Conservation (phyloP, 2,797 vertebrate genomes). For the Orientallactaga sibirica region DNA sequence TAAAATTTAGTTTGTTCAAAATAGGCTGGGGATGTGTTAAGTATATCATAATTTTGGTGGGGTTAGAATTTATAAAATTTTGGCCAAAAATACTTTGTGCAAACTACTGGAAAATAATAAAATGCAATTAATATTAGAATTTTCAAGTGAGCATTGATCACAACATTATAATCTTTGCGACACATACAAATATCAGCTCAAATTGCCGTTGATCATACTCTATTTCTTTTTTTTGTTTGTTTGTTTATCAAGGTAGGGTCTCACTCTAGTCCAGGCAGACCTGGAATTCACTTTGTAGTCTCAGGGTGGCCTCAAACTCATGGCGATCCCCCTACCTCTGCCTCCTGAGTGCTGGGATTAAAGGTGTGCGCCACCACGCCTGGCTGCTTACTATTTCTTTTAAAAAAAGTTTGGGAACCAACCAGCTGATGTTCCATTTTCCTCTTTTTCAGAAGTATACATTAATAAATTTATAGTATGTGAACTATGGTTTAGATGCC, state of each 20-base stretch:
- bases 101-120: constrained; percentile 57
- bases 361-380: no score
- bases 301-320: no score
- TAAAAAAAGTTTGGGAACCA: constrained; percentile 27
- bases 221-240: background rate
- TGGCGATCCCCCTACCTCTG: no score
- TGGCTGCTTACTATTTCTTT: background rate
- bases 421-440: constrained; percentile 34
- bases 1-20: constrained; percentile 29
- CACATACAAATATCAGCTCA: background rate
- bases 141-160: background rate
- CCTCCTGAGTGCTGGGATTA: no score
- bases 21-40: background rate
- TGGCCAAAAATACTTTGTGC: background rate
- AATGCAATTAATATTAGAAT: background rate
- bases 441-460: constrained; percentile 37
- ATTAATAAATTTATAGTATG: constrained; percentile 40
- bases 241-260: no score
- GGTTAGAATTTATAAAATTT: background rate
- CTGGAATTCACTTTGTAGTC: no score
- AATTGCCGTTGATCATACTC: background rate
- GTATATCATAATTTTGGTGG: background rate
- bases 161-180: background rate
- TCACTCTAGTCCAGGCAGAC: no score
- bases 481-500: constrained; percentile 57